A percentile compares a stretch with the other conserved stretches of the same genome.
Evolutionary conservation across 2,888 invertebrate genomes (phyloP).

Genomic region (Orchesellides sinensis): DNA sequence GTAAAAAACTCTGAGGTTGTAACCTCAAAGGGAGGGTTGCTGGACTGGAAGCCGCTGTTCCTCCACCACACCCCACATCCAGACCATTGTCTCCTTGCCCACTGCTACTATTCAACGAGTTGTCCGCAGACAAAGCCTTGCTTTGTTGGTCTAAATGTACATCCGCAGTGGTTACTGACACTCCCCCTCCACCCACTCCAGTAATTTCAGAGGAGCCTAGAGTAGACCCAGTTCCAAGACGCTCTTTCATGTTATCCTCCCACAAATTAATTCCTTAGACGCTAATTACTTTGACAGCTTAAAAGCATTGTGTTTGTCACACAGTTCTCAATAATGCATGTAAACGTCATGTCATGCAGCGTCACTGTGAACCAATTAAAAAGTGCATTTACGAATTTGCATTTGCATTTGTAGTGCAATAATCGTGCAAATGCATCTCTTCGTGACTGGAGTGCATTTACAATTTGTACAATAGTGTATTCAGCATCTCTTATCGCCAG

Average conservation of each 20-base stretch:
- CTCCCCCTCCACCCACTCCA: slow-evolving; percentile 1
- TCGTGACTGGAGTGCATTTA: no score
- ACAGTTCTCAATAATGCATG: no score
- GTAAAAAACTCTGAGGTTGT: background rate
- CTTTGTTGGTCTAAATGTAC: slow-evolving; percentile 41
- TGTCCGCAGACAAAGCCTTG: slow-evolving; percentile 44
- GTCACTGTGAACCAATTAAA: no score
- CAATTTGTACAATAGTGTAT: no score
- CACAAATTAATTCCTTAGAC: no score
- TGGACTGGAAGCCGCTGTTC: slow-evolving; percentile 45
- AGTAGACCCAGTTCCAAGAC: slow-evolving; percentile 20
- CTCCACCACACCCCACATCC: slow-evolving; percentile 25
- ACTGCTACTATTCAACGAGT: slow-evolving; percentile 44
- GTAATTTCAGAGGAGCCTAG: slow-evolving; percentile 21
- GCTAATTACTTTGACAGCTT: no score
- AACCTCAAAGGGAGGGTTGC: slow-evolving; percentile 45
- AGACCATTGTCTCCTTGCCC: background rate
- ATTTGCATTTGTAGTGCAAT: no score
- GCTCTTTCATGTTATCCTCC: slow-evolving; percentile 55
- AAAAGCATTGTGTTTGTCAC: no score
- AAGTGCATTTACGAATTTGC: no score
- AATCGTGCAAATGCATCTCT: no score
- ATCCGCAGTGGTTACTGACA: slow-evolving; percentile 1
- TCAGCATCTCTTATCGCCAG: no score
- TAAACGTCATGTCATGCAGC: no score